Conservation (phyloP, 2,113 vertebrate species). For the Brevimyrus niger region DNA sequence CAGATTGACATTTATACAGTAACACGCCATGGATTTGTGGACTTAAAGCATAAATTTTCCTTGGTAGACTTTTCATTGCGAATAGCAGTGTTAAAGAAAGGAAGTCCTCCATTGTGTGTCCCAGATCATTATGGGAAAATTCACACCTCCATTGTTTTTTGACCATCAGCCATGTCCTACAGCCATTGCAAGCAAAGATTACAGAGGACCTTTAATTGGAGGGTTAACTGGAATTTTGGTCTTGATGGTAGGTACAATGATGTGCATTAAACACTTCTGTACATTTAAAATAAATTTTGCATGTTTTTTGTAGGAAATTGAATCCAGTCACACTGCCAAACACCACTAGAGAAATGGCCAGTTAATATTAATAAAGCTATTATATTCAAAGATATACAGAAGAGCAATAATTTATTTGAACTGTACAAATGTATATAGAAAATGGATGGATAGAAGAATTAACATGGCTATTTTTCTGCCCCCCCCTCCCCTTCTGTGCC, state of each 20-base stretch:
- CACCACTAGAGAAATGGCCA: not conserved
- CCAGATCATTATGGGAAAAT: not conserved
- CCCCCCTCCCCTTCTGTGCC: no score
- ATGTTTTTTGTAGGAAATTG: not conserved
- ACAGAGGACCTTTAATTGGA: not conserved
- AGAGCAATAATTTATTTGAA: no score
- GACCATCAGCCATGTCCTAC: not conserved
- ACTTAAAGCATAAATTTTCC: not conserved
- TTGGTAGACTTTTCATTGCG: not conserved
- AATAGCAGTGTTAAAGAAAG: not conserved
- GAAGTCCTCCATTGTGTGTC: not conserved
- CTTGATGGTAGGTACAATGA: slow-evolving; percentile 5
- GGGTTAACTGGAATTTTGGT: not conserved
- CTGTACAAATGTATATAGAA: no score
- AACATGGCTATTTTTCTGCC: no score
- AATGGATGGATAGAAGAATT: no score
- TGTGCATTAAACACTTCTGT: not conserved
- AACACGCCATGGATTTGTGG: not conserved
- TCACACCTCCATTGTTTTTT: not conserved
- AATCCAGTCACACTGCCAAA: no score
- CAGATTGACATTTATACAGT: not conserved
- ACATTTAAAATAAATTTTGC: not conserved
- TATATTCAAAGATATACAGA: no score
- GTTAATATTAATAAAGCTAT: no score
- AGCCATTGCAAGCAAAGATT: not conserved